Base-by-base conservation (phyloP, 2,113 vertebrate genomes). In the Halichoeres trimaculatus region DNA sequence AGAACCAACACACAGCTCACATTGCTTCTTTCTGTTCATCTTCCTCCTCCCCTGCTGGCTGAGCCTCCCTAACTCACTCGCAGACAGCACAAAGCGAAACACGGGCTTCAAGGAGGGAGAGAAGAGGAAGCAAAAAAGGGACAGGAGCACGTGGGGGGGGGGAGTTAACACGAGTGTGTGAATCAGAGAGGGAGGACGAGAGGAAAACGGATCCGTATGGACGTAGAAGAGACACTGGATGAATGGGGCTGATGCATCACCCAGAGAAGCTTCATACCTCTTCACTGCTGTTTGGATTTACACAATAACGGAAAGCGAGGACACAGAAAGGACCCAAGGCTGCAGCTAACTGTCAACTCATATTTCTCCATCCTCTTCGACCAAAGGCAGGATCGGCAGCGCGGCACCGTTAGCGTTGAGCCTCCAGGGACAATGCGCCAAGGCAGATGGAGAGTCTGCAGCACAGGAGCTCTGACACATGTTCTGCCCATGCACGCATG, bases 401-500 rank as follows among this genome's bases (percentile, higher is more conserved):
- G 23, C 59, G 58, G 69, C 76, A 61, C 8, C 2, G 30, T 57
- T 72, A 59, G 70, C 71, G 62, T 77, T 68, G 16, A 75, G 63
- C 72, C 76, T 76, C 74, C 38, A 34, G 81, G 83, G 79, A 85
- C 76, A 66, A 87, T 80, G 85, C 83, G 38, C 64, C 71, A 85
- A 65, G 47, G 59, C 73, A 77, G 67, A 86, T 16, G 41, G 70
- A 80, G 22, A 74, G 59, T 66, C 59, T 65, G 83, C 83, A 84
- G 82, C 64, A 23, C 57, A 1, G 14, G 43, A 69, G 58, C 38
- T 35, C 35, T 19, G 35, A 72, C 76, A 77, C 69, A 66, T 78
- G 78, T 43, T 65, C 24, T 56, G 19, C 53, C 23, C 8, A 60
- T 54, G 40, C 43, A 64, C 5, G 17, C 56, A 53, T 16, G 20